Base-by-base conservation (phyloP, 2,888 invertebrate species). In the Calameuta idolon region DNA sequence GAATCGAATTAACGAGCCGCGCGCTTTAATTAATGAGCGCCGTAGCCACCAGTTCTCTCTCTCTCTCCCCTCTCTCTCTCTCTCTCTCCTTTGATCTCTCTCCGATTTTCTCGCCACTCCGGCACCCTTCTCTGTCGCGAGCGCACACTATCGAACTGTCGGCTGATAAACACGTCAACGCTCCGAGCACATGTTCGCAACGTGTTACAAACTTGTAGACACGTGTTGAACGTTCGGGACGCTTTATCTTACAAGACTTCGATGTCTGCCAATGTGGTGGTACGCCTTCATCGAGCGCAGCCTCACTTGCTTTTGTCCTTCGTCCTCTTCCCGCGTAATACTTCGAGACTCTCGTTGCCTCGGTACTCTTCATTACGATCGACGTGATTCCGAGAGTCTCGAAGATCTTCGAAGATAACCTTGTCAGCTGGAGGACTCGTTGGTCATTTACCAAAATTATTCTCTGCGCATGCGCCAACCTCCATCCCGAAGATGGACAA, bases 241-340 rank as follows among this genome's bases (percentile, higher is more conserved):
- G 85, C 82, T 87, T 87, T 85, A 87, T 86, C 84, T 86, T 87
- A 85, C 86, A 85, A 83, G 82, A 81, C 80, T 87, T 86, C 87
- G 85, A 87, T 83, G 84, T 79, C 82, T 85, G 84, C 83, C 85
- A 83, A 86, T 86, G 83, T 35, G 11, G 83, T 33, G 33, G 33
- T 33, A 33, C 83, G 83, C 82, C 85, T 83, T 84, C 82, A 84
- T 83, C 77, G 77, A 73, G 31, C 81, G 69, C 74, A 69, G 75
- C 75, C 75, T n/a, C 74, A 69, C 68, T 80, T 77, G 78, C 77
- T 81, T 69, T 77, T 78, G 79, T 75, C 75, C 77, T 34, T 69
- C 23, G 73, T 74, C 23, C 33, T 71, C 71, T 71, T 34, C 12
- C 23, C 34, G 15, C 71, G 31, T 12, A 71, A 31, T 34, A 71